Evolutionary conservation across 2,888 invertebrate species (phyloP), one percentile per base, ranked within the genome.

Genomic region (Hirtodrosophila confusa): DNA sequence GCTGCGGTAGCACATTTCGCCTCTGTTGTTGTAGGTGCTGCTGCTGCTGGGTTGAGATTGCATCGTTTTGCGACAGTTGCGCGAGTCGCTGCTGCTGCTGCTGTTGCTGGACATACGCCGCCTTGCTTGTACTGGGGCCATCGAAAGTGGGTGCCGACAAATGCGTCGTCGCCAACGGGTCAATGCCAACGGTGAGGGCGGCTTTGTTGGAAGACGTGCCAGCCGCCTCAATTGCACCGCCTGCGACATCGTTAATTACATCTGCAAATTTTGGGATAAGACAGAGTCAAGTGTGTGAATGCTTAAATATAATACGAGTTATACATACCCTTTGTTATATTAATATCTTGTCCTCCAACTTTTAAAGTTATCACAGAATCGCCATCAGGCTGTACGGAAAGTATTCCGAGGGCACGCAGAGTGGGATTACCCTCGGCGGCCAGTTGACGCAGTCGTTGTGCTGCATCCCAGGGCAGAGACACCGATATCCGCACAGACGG

Each of bases 401-500:
- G 94, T 86, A 99, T 97, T 76, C 98, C 98, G 89, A 99, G 94
- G 89, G 97, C 96, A 69, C 97, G 95, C 88, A 99, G 94, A 86
- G 96, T 95, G 76, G 96, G 94, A 89, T 97, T 97, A 78, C 98
- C 97, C 92, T 97, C 96, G 89, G 96, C 95, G 76, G 98, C 98
- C 91, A 99, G 93, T 92, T 97, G 97, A 87, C 97, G 94, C 90
- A 99, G 93, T 83, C 97, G 95, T 89, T 96, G 93, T 90, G 98
- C 98, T 90, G 98, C 98, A 93, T 98, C 98, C 91, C 96, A 95
- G 89, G 98, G 98, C 93, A 99, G 97, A 91, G 97, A 97, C 94
- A 99, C 95, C 93, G 98, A 98, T 92, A 99, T 98, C 92, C 97
- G 95, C 89, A 99, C 98, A 88, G 98, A 99, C 94, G 98, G 98